Base-by-base conservation (phyloP, 2,888 invertebrate species). In the Portevinia maculata region DNA sequence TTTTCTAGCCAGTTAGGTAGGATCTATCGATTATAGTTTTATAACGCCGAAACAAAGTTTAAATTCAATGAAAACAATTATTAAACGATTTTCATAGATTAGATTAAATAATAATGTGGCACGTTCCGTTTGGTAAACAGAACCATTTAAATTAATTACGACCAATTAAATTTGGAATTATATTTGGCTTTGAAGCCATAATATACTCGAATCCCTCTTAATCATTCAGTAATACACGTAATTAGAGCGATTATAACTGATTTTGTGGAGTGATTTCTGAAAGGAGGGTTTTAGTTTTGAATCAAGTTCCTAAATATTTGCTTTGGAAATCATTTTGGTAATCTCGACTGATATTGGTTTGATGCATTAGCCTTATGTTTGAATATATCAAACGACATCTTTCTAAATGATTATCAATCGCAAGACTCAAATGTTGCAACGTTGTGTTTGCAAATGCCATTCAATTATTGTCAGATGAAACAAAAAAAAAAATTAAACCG, bases 291-390 rank as follows among this genome's bases (percentile, higher is more conserved):
- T 52, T 24, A 71, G 50, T 71, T 11, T 21, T 21, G 1, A 24
- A n/a, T 11, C 3, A 30, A 15, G 48, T 15, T 9, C 9, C 17
- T 41, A 3, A 24, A 24, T 9, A 15, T 3, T 1, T 7, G 28
- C n/a, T n/a, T 64, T 59, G 8, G 52, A 75, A 59, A 53, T 81
- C 0, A 32, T 70, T 39, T 70, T 64, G 5, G 52, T 81, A 1
- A 24, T 62, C 3, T 15, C 34, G 3, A 57, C 81, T 28, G 44
- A 75, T 4, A 64, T 44, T 28, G 59, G 69, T 21, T 37, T 81
- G 3, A 62, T 64, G 1, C 19, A 75, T 1, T 13, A n/a, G n/a
- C n/a, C n/a, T n/a, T n/a, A n/a, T 75, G 28, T n/a, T n/a, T n/a
- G n/a, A n/a, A n/a, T n/a, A n/a, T n/a, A n/a, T n/a, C n/a, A n/a